Conservation (phyloP, 2,888 invertebrate genomes). For the Cantharis lateralis region DNA sequence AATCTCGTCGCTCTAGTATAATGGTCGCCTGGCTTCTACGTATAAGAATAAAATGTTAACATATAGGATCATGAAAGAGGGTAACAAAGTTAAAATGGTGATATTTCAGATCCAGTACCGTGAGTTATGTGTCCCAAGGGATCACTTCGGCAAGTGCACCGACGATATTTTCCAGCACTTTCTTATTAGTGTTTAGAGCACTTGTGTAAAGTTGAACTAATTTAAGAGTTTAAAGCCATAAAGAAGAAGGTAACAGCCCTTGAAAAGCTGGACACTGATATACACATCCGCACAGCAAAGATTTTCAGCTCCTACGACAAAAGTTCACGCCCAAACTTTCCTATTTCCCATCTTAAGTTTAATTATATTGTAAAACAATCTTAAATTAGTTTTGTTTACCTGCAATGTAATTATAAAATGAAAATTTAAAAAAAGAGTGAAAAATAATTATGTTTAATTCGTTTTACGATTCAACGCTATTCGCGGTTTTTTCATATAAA, state of each 20-base stretch:
- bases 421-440: neutral
- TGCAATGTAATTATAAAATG: neutral
- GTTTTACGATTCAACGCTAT: too few relatives aligned
- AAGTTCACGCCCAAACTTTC: neutral
- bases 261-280: constrained; percentile 51
- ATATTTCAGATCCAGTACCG: constrained; percentile 43
- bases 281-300: constrained; percentile 47
- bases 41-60: constrained; percentile 35
- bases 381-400: neutral
- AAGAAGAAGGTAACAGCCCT: constrained; percentile 56
- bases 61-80: constrained; percentile 37
- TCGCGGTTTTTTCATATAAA: too few relatives aligned
- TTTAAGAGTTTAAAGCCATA: constrained; percentile 56
- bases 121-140: constrained; percentile 50
- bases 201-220: constrained; percentile 56
- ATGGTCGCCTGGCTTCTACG: constrained; percentile 24
- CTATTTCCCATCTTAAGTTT: constrained; percentile 14
- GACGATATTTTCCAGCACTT: constrained; percentile 52
- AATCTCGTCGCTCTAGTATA: constrained; percentile 23
- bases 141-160: constrained; percentile 48
- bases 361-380: constrained; percentile 10
- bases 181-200: constrained; percentile 56
- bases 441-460: neutral
- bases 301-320: constrained; percentile 23
- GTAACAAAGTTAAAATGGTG: constrained; percentile 45